Base-by-base conservation (phyloP, 2,888 invertebrate species). In the Drosophila aldrichi region DNA sequence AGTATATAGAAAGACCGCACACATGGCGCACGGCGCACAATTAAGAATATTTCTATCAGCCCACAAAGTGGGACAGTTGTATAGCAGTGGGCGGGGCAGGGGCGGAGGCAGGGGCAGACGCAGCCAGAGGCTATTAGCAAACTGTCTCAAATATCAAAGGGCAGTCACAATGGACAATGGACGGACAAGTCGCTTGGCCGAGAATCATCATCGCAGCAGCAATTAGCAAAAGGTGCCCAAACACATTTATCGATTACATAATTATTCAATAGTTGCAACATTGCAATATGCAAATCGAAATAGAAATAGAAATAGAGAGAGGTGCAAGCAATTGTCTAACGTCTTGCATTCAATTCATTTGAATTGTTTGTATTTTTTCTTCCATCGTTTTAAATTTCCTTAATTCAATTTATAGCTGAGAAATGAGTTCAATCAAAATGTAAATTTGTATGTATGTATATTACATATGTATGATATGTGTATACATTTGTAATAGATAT, bases 111-210 rank as follows among this genome's bases (percentile, higher is more conserved):
- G 2, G 2, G 29, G 40, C n/a, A n/a, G n/a, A n/a, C n/a, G n/a
- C 1, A 12, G 25, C 22, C 64, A 29, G 46, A 66, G 85, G 85
- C 91, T 91, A 90, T 91, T 91, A 91, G 91, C 80, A 88, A 82
- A 85, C 68, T 79, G 80, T 74, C 82, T 91, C 91, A 83, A 91
- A 90, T 91, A 90, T 91, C 90, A 91, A 91, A 91, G 87, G 67
- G 44, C 73, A 70, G 54, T 58, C 62, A 54, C 58, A 67, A 44
- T 8, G 32, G 48, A 12, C 29, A 4, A 54, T 46, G 41, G 54
- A 34, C 34, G 34, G 34, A 51, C 32, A 44, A 25, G 20, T 46
- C 34, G 38, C 41, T 10, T 25, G 25, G 25, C 25, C 25, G 25
- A 25, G 25, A 4, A 25, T 25, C 46, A 16, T n/a, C 46, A 12